Percentiles rank a stretch among this genome's conserved stretches.
These are phyloP conservation scores for Acholoe squamosa DNA, from an alignment of 2,888 invertebrate species.

Conservation along the genomic window DNA sequence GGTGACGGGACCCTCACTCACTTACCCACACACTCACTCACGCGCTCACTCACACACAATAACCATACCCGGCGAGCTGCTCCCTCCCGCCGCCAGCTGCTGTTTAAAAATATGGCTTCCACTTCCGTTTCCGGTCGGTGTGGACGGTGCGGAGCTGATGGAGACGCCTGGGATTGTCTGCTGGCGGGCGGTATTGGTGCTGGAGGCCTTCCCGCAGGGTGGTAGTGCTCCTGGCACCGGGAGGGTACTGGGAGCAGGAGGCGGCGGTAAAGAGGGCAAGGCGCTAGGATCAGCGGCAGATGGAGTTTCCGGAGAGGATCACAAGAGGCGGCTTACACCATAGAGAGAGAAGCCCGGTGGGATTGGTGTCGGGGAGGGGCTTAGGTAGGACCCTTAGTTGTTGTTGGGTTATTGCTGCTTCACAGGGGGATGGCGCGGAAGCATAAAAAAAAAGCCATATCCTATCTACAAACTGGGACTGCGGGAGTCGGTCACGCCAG, in stretches of 20 bases:
- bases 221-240: background rate
- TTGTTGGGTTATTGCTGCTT: background rate
- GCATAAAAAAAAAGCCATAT: too few species aligned
- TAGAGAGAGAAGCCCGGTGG: background rate
- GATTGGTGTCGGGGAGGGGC: background rate
- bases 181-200: background rate
- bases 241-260: background rate
- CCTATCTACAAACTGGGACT: too few species aligned
- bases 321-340: background rate
- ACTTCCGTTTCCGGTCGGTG: conserved; percentile 33
- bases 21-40: background rate
- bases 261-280: background rate
- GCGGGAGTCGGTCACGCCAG: too few species aligned
- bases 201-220: background rate
- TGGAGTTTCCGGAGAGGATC: conserved; percentile 9
- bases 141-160: background rate
- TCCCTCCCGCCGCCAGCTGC: background rate
- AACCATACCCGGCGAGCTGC: background rate
- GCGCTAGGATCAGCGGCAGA: background rate
- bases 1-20: background rate
- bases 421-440: background rate
- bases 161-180: conserved; percentile 3
- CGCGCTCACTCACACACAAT: background rate
- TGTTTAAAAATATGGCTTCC: background rate
- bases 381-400: too few species aligned